A percentile compares a stretch with the other conserved stretches of the same genome.
Evolutionary conservation across 2,113 vertebrate genomes (phyloP).

Genomic region (Rhinolophus sinicus): DNA sequence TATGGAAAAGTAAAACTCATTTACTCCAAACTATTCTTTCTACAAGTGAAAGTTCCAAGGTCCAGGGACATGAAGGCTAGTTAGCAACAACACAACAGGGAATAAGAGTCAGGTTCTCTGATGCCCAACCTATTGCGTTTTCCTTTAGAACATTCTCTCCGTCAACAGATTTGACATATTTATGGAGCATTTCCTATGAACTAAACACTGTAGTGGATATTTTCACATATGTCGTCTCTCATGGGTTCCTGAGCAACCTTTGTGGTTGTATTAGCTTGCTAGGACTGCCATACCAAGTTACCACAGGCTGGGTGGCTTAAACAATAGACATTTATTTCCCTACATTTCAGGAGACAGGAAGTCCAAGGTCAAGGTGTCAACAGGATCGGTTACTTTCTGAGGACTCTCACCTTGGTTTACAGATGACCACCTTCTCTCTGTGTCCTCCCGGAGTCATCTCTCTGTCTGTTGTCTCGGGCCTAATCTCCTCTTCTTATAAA

Average conservation of each 20-base stretch:
- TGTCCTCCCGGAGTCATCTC: not conserved
- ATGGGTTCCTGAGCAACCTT: not conserved
- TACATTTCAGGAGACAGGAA: not conserved
- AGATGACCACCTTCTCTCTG: not conserved
- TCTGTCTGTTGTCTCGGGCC: not conserved
- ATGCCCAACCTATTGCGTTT: not conserved
- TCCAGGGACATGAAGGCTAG: not conserved
- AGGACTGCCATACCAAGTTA: not conserved
- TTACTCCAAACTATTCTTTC: not conserved
- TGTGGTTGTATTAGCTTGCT: not conserved
- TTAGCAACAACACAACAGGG: not conserved
- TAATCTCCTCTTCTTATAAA: not conserved
- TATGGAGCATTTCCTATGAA: not conserved
- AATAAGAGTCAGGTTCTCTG: not conserved
- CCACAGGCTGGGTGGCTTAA: not conserved
- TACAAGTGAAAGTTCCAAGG: not conserved
- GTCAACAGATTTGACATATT: not conserved
- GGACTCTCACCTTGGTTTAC: not conserved
- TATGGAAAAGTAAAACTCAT: not conserved
- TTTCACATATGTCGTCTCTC: not conserved
- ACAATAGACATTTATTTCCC: not conserved
- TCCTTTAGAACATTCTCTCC: slow-evolving; percentile 19
- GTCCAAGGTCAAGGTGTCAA: not conserved
- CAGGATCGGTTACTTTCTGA: not conserved
- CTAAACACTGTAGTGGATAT: not conserved